A percentile compares a stretch with the other conserved stretches of the same genome.
Evolutionary conservation across 1,140 invertebrate species (phyloP).

Genomic region (Meloidogyne floridensis): DNA sequence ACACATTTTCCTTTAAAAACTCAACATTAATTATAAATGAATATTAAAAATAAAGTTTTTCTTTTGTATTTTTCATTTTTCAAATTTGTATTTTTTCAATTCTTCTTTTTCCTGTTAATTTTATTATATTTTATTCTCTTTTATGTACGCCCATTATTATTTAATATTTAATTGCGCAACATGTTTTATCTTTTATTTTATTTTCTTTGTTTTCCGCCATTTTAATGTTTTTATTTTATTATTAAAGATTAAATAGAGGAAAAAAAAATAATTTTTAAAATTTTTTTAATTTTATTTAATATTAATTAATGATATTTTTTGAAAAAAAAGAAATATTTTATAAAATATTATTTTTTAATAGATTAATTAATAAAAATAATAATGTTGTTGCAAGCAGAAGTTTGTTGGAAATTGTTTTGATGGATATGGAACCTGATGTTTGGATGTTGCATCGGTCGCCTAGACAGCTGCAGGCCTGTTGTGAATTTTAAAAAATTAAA

Average conservation of each 20-base stretch:
- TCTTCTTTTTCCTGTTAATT: neutral
- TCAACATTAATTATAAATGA: too few relatives aligned
- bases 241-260: neutral
- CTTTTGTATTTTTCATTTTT: too few relatives aligned
- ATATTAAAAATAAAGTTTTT: too few relatives aligned
- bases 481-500: too few relatives aligned
- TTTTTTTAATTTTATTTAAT: neutral
- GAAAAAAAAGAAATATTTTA: neutral
- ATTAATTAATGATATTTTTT: neutral
- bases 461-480: conserved; percentile 36
- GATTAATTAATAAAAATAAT: neutral
- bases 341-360: neutral
- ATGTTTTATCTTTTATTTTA: neutral
- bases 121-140: neutral
- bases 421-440: neutral
- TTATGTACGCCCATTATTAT: neutral
- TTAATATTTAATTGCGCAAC: neutral
- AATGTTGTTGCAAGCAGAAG: neutral
- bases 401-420: neutral
- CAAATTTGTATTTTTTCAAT: neutral
- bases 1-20: too few relatives aligned
- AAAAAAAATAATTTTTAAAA: neutral
- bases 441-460: conserved; percentile 32
- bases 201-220: conserved; percentile 1
- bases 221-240: conserved; percentile 11